A percentile compares a stretch with the other conserved stretches of the same genome.
Conservation (phyloP, 2,113 vertebrate genomes). For the Nothocercus nigrocapillus region DNA sequence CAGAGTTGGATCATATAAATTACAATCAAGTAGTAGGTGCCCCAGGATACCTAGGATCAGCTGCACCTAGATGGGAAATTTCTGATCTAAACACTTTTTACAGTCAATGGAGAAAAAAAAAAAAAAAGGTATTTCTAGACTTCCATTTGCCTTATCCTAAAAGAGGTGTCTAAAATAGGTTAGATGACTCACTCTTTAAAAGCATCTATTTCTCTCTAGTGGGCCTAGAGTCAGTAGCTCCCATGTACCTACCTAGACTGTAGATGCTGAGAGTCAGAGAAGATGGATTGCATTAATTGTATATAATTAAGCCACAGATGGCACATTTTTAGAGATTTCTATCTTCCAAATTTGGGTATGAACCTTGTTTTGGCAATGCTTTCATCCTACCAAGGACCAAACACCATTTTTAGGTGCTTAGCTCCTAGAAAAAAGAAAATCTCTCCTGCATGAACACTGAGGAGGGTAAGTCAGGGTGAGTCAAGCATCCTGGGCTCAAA, state of each 20-base stretch:
- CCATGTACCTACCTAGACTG: background rate
- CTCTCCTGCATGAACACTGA: background rate
- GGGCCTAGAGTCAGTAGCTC: background rate
- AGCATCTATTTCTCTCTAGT: background rate
- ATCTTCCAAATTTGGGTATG: background rate
- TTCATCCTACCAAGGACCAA: background rate
- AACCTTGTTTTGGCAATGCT: conserved; percentile 20
- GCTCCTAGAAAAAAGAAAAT: background rate
- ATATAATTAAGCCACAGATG: background rate
- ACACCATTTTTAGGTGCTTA: background rate
- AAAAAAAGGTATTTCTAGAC: background rate
- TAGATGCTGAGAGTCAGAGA: background rate
- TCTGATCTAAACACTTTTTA: conserved; percentile 4
- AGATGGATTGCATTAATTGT: background rate
- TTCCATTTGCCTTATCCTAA: background rate
- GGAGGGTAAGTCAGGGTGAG: background rate
- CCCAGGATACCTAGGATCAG: background rate
- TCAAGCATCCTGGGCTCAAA: background rate
- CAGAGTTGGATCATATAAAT: background rate
- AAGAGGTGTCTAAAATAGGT: background rate
- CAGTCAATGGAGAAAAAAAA: background rate
- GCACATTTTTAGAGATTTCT: conserved; percentile 21
- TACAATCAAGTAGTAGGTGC: background rate
- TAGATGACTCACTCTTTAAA: conserved; percentile 30
- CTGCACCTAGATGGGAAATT: background rate